Evolutionary conservation across 2,797 vertebrate genomes (phyloP), one percentile per base, ranked within the genome.

Genomic region (Halcyon badia): DNA sequence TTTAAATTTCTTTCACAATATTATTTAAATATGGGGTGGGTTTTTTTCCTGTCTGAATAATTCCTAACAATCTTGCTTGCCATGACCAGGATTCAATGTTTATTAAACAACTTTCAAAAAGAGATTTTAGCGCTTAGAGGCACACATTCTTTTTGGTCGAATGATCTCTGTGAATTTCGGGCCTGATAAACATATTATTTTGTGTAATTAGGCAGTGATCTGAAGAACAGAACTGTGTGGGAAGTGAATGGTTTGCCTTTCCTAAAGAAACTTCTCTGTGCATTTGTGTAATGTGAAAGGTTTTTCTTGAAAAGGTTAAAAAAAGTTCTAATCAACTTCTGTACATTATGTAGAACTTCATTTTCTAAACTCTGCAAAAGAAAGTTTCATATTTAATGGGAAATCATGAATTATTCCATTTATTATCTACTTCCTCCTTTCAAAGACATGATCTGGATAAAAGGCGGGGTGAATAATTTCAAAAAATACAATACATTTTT

Each of bases 371-470:
- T 99, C 99, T 98, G 99, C 98, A 99, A 99, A 99, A 99, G 99
- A 99, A 99, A 99, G 98, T 99, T 99, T 99, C 99, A 99, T 99
- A 99, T 99, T 99, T 99, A 99, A 99, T 99, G 99, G 99, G 98
- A 98, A 98, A 98, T 99, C 99, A 99, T 99, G 98, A 99, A 99
- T 99, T 99, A 99, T 99, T 99, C 99, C 97, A 99, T 99, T 99
- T 99, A 99, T 99, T 99, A 99, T 99, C 98, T 99, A 99, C 98
- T 99, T 98, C 98, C 98, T 98, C 98, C 98, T 99, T 99, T 99
- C 99, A 99, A 99, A 99, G 99, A 99, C 99, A 99, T 98, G 98
- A 98, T 98, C 98, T 99, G 98, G 98, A 99, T 99, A 98, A 99
- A 99, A 99, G 99, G 99, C 99, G 99, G 98, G 98, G 98, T 98